Base-by-base conservation (phyloP, 2,113 vertebrate genomes). In the Oncorhynchus masou region DNA sequence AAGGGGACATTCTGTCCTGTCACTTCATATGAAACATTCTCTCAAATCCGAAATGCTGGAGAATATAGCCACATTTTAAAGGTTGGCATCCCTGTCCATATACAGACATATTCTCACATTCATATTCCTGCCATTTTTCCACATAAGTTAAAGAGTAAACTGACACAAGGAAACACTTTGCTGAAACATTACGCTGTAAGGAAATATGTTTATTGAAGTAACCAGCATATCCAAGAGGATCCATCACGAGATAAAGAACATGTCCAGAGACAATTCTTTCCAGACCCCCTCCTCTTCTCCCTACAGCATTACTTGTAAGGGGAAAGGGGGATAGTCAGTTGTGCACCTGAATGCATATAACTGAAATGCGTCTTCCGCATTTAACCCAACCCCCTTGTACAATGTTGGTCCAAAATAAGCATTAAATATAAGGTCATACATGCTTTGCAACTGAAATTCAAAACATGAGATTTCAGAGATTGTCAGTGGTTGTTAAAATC, bases 151-250 rank as follows among this genome's bases (percentile, higher is more conserved):
- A 54, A 5, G 54, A 51, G 65, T 75, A 2, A 79, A 85, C 83
- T 72, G 76, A 82, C 77, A 89, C 72, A 25, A 65, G 70, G 62
- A 54, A 77, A 19, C 48, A 54, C 49, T 54, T 25, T 12, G 24
- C 22, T 22, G 73, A 78, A 39, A 70, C 48, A 54, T 70, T 64
- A 80, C 75, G 57, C 67, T 84, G 8, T 66, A 67, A 59, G 4
- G 49, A 64, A 64, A 24, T 19, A 65, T 25, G 27, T 74, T 74
- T 74, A 74, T 74, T 74, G 59, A 66, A 65, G 72, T 74, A 67
- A 77, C 84, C 87, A 86, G 83, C 83, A 85, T 81, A 85, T 83
- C 72, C 16, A 79, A 81, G 77, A 80, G 69, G 74, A 74, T 22
- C 24, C 64, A 70, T 69, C 71, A 72, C 72, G 73, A 82, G 27